Evolutionary conservation across 2,888 invertebrate species (phyloP).

Genomic region (Epirrhoe alternata): DNA sequence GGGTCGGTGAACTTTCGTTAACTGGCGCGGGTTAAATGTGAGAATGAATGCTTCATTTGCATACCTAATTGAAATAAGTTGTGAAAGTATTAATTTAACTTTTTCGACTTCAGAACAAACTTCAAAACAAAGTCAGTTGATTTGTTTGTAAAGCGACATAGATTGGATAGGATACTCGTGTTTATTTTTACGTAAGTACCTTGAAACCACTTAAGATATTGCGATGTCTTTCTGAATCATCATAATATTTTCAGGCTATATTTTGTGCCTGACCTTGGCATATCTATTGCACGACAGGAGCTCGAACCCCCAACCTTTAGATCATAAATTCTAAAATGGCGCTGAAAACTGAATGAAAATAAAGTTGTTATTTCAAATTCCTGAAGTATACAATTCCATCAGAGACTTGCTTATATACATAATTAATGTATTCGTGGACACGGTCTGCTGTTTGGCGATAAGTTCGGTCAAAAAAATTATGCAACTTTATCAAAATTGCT

Average conservation of each 20-base stretch:
- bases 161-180: too few relatives aligned
- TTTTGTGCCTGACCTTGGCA: too few relatives aligned
- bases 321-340: too few relatives aligned
- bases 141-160: too few relatives aligned
- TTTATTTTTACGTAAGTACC: too few relatives aligned
- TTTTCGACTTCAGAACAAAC: not conserved
- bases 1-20: not conserved
- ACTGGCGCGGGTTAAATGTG: not conserved
- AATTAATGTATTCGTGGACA: constrained; percentile 4
- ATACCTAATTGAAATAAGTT: constrained; percentile 1
- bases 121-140: too few relatives aligned
- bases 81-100: not conserved
- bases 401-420: not conserved
- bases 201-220: too few relatives aligned
- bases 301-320: too few relatives aligned
- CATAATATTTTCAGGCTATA: too few relatives aligned
- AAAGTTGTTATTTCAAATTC: not conserved
- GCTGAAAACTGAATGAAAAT: not conserved
- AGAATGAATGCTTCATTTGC: constrained; percentile 10
- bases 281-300: too few relatives aligned
- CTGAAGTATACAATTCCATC: not conserved
- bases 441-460: not conserved
- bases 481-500: not conserved
- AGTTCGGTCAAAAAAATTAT: not conserved
- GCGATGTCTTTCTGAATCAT: too few relatives aligned